Evolutionary conservation across 2,113 vertebrate genomes (phyloP), one percentile per base, ranked within the genome.

Genomic region (Mugil cephalus): DNA sequence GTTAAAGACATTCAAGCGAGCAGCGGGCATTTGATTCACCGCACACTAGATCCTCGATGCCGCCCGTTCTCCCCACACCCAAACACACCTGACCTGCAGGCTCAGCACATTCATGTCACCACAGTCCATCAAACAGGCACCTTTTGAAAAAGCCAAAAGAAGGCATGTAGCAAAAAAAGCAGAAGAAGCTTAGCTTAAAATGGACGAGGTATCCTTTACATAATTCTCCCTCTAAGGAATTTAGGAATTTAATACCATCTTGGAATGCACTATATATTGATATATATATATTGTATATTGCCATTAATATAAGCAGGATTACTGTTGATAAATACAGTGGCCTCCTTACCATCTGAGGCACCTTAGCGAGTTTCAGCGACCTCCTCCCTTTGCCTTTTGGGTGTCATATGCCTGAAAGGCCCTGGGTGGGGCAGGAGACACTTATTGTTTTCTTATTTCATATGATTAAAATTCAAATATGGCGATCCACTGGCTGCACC

Each of bases 251-350:
- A 92, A 94, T 91, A 93, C 87, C 83, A 88, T 91, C 81, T 87
- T 91, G 91, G 93, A 94, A 94, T 94, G 93, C 93, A 91, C 89
- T 91, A 94, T 91, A 93, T 93, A 92, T 75, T 63, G 61, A 88
- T 82, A 89, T 86, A 90, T 85, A 75, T 92, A 91, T 92, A 86
- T 50, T 85, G 82, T 93, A 94, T 95, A 95, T 93, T 93, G 93
- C 92, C 59, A 34, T 92, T 93, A 94, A 90, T 94, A 94, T 90
- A 93, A 94, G 92, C 92, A 87, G 88, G 90, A 93, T 94, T 93
- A 94, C 87, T 90, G 92, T 92, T 88, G 92, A 92, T 95, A 94
- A 93, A 94, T 94, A 94, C 82, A 88, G 91, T 81, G 89, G 88
- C 88, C 89, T 89, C 90, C 88, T 77, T 84, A 87, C 83, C 86